A percentile compares a stretch with the other conserved stretches of the same genome.
phyloP scores from a whole-genome alignment of 2,113 vertebrate species.

The Sardina pilchardus region DNA sequence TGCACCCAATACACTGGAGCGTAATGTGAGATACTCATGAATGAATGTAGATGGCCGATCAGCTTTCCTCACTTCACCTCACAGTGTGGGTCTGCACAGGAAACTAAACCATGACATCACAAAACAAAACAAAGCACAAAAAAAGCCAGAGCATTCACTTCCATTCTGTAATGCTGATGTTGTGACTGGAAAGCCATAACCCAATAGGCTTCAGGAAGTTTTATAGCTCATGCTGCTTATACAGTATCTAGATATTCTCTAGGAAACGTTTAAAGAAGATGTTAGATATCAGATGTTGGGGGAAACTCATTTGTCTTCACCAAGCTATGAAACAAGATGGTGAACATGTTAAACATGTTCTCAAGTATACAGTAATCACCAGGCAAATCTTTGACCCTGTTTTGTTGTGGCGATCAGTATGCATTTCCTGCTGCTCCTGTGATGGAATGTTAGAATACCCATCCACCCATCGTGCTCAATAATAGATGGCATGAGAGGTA shows the following conservation, averaged over 20 bases:
- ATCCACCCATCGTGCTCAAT: background rate
- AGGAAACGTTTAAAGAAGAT: background rate
- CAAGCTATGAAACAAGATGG: background rate
- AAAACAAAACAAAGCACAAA: background rate
- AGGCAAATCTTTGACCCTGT: background rate
- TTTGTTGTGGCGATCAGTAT: background rate
- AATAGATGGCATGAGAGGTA: constrained; percentile 1
- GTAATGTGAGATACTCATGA: constrained; percentile 56
- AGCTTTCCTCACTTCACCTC: constrained; percentile 30
- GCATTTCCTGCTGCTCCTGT: background rate
- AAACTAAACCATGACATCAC: constrained; percentile 25
- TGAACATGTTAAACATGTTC: background rate
- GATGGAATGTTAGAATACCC: constrained; percentile 8
- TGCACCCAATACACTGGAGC: constrained; percentile 29
- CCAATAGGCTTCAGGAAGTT: background rate
- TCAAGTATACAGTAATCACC: no score
- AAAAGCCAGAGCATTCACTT: background rate
- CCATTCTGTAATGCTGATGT: background rate
- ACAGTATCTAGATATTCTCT: background rate
- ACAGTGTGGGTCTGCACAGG: constrained; percentile 21
- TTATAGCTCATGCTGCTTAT: background rate
- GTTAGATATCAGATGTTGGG: background rate
- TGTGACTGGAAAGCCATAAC: background rate
- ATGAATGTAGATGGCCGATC: constrained; percentile 47
- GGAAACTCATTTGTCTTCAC: background rate